Percentiles rank a stretch among this genome's conserved stretches.
Conservation (phyloP, 2,113 vertebrate genomes). For the Pithys albifrons region DNA sequence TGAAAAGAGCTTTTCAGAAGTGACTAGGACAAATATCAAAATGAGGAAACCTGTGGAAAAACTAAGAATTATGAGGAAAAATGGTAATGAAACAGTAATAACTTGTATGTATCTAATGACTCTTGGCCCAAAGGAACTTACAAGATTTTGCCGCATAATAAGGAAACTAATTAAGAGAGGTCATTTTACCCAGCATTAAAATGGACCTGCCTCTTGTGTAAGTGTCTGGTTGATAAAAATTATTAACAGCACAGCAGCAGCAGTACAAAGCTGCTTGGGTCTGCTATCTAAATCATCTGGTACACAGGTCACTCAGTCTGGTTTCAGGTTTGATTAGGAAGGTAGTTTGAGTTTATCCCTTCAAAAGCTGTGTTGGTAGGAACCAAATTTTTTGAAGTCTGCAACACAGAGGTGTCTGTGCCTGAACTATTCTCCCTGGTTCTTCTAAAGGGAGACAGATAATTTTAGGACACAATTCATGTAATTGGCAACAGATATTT, state of each 20-base stretch:
- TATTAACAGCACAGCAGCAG: not conserved
- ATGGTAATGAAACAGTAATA: not conserved
- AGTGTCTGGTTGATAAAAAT: not conserved
- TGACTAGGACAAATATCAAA: not conserved
- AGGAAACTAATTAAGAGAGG: not conserved
- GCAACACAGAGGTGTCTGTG: not conserved
- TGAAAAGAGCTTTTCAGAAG: not conserved
- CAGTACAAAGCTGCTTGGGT: not conserved
- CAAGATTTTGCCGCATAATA: not conserved
- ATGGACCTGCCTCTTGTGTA: not conserved
- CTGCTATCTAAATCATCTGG: not conserved
- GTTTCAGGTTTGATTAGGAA: not conserved
- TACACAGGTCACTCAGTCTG: not conserved
- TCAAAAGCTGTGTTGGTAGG: not conserved
- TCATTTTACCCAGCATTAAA: not conserved
- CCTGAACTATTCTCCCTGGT: not conserved
- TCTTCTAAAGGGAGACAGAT: not conserved
- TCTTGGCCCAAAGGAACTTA: not conserved
- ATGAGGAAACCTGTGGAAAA: not conserved
- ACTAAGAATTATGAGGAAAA: not conserved
- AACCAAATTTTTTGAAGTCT: not conserved
- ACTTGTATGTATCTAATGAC: not conserved
- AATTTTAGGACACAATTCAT: not conserved
- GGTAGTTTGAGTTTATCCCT: not conserved
- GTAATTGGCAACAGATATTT: not conserved